phyloP scores from a whole-genome alignment of 2,888 invertebrate genomes.

The Drosophila lacicola region DNA sequence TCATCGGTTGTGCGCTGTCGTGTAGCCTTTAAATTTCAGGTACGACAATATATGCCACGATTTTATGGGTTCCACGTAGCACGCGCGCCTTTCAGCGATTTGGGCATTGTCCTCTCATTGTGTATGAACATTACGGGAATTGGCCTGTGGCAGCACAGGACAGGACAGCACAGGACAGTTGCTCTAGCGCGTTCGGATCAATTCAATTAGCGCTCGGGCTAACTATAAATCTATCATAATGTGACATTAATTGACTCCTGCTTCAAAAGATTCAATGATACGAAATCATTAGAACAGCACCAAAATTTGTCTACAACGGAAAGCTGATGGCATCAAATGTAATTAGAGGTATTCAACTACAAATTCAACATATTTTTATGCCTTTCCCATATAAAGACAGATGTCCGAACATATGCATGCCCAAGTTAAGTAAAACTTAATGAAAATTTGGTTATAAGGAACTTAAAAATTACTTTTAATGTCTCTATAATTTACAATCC shows the following conservation, averaged over 20 bases:
- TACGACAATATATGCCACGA: slow-evolving; percentile 75
- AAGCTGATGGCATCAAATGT: no score
- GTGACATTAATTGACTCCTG: neutral
- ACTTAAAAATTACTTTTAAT: no score
- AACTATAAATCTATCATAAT: slow-evolving; percentile 2
- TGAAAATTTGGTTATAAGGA: no score
- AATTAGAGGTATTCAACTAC: no score
- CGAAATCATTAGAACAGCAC: no score
- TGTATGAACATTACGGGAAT: neutral
- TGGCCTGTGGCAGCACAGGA: neutral
- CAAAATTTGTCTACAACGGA: no score
- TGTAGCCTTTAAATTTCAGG: slow-evolving; percentile 77
- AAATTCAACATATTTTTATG: no score
- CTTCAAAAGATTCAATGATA: no score
- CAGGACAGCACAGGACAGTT: slow-evolving; percentile 2
- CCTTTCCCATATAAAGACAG: no score
- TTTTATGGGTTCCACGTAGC: slow-evolving; percentile 73
- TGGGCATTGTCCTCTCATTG: slow-evolving; percentile 38
- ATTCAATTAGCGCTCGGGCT: slow-evolving; percentile 34
- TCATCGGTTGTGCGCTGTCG: slow-evolving; percentile 66
- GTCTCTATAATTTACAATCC: no score
- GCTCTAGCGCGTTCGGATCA: slow-evolving; percentile 10
- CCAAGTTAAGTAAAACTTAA: no score
- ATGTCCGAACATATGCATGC: no score
- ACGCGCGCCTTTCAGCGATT: slow-evolving; percentile 66